Conservation (phyloP, 2,888 invertebrate species). For the Euplexia lucipara region DNA sequence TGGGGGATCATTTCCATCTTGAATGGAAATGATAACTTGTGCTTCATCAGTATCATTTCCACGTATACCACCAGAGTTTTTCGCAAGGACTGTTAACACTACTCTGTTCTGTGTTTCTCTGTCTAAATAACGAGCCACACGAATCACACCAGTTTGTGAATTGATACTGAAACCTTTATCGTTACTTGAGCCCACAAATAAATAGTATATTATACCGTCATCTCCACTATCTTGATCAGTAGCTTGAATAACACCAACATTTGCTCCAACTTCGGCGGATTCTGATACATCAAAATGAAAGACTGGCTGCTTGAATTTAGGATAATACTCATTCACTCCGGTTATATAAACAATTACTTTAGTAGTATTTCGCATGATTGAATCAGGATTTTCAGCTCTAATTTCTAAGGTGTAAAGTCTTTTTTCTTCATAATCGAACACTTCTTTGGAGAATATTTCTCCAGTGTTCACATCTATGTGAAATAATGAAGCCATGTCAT, state of each 20-base stretch:
- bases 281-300: constrained; percentile 98
- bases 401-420: constrained; percentile 94
- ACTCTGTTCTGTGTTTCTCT: constrained; percentile 97
- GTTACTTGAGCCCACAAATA: constrained; percentile 98
- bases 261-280: constrained; percentile 96
- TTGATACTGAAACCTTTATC: constrained; percentile 97
- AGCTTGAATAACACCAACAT: constrained; percentile 96
- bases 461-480: constrained; percentile 95
- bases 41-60: constrained; percentile 99
- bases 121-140: constrained; percentile 95
- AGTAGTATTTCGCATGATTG: constrained; percentile 94
- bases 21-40: constrained; percentile 97
- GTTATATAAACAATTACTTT: constrained; percentile 94
- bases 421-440: constrained; percentile 97
- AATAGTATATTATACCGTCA: constrained; percentile 97
- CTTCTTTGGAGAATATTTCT: constrained; percentile 93
- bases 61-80: constrained; percentile 97
- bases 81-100: constrained; percentile 97
- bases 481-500: constrained; percentile 94
- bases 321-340: constrained; percentile 97
- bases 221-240: constrained; percentile 97
- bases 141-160: constrained; percentile 95
- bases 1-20: constrained; percentile 99
- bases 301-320: constrained; percentile 96
- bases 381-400: constrained; percentile 96